Percentiles rank a stretch among this genome's conserved stretches.
phyloP scores from a whole-genome alignment of 64 coral and sea anemone genomes.

The Exaiptasia diaphana region DNA sequence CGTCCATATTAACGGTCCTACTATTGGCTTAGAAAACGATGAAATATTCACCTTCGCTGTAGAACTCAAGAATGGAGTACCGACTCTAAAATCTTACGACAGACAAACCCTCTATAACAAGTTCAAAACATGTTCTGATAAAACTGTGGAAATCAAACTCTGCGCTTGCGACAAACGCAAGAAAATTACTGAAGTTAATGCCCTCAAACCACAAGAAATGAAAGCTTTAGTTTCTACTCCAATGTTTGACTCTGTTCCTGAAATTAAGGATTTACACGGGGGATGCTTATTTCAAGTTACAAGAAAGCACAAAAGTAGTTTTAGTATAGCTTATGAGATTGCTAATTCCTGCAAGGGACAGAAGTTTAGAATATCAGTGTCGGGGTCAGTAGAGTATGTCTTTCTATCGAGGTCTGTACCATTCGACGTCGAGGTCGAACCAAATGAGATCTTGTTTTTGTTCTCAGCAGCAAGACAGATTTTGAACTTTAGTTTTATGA shows the following conservation, averaged over 20 bases:
- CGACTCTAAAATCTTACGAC: background rate
- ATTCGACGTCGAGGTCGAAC: background rate
- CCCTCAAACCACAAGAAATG: background rate
- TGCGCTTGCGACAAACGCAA: slow-evolving; percentile 1
- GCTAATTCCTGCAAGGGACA: background rate
- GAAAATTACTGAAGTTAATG: background rate
- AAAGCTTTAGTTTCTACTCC: background rate
- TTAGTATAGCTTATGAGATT: background rate
- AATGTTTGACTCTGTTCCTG: background rate
- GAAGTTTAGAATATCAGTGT: background rate
- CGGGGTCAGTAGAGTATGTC: background rate
- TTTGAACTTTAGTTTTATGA: background rate
- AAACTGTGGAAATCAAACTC: slow-evolving; percentile 9
- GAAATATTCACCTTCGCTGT: slow-evolving; percentile 52
- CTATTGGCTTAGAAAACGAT: background rate
- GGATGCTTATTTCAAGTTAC: background rate
- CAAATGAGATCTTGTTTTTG: background rate
- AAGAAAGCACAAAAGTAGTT: background rate
- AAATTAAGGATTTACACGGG: background rate
- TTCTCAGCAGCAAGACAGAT: background rate
- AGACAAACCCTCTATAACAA: slow-evolving; percentile 15
- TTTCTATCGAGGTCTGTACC: background rate
- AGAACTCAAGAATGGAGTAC: background rate
- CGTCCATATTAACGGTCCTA: background rate
- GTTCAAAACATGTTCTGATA: slow-evolving; percentile 12